Evolutionary conservation across 2,888 invertebrate species (phyloP).

Genomic region (Eupithecia inturbata): DNA sequence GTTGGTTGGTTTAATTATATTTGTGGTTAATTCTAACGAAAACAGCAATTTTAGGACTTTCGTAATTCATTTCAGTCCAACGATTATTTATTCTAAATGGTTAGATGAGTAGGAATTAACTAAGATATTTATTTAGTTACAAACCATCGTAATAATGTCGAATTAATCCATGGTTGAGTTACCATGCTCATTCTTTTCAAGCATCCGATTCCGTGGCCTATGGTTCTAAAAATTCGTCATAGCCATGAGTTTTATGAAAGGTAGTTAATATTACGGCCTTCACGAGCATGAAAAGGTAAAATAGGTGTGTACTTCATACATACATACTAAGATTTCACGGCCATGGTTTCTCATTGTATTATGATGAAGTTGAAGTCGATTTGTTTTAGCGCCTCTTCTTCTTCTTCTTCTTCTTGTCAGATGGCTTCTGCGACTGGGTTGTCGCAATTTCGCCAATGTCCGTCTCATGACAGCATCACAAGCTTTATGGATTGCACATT

Average conservation of each 20-base stretch:
- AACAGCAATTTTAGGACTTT: constrained; percentile 1
- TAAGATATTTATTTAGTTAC: too few relatives aligned
- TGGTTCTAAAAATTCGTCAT: background rate
- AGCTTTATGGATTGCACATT: too few relatives aligned
- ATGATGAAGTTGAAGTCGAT: background rate
- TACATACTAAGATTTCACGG: background rate
- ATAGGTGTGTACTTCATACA: background rate
- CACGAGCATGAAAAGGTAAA: background rate
- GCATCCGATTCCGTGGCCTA: background rate
- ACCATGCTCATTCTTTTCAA: background rate
- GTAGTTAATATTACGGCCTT: background rate
- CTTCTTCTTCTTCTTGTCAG: too few relatives aligned
- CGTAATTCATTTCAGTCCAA: background rate
- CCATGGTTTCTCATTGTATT: background rate
- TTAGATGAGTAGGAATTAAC: background rate
- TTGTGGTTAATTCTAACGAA: background rate
- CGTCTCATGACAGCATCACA: too few relatives aligned
- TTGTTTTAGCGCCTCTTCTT: background rate
- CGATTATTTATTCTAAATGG: background rate
- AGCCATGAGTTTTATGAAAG: background rate
- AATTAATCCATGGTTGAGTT: background rate
- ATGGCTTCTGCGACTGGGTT: too few relatives aligned
- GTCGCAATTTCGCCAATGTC: too few relatives aligned
- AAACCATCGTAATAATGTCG: background rate
- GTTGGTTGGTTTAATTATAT: background rate